Evolutionary conservation across 30 jellyfish, hydroid and myxozoan species (phyloP).

Genomic region (Chrysaora quinquecirrha): DNA sequence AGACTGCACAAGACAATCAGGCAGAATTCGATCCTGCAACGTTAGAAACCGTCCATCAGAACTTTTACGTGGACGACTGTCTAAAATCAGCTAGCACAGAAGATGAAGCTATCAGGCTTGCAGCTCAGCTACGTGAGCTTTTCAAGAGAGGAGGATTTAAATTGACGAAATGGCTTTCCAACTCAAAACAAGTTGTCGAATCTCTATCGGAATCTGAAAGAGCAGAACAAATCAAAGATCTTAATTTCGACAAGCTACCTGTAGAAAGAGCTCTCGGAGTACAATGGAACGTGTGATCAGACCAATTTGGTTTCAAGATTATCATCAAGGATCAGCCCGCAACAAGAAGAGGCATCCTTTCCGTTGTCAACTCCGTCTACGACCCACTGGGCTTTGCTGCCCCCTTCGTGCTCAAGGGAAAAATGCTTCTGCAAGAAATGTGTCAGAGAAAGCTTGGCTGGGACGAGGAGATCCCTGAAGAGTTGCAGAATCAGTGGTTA

Average conservation of each 20-base stretch:
- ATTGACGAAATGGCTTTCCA: conserved; percentile 49
- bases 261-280: conserved; percentile 44
- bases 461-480: conserved; percentile 7
- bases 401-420: conserved; percentile 10
- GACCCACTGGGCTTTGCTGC: conserved; percentile 50
- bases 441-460: conserved; percentile 9
- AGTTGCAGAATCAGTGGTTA: background rate
- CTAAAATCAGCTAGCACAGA: conserved; percentile 13
- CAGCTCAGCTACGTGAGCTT: conserved; percentile 16
- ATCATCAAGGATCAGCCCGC: background rate
- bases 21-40: conserved; percentile 4
- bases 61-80: conserved; percentile 71
- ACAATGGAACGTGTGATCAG: conserved; percentile 40
- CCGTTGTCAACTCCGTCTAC: conserved; percentile 25
- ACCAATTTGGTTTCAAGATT: conserved; percentile 10
- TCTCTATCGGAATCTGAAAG: background rate
- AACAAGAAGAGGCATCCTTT: conserved; percentile 25
- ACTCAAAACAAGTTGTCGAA: conserved; percentile 27
- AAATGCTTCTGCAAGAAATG: conserved; percentile 16
- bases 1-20: conserved; percentile 51
- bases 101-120: conserved; percentile 41
- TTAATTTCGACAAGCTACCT: conserved; percentile 7
- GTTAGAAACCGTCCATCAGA: conserved; percentile 15
- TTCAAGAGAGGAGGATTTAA: conserved; percentile 59
- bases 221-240: conserved; percentile 9